Evolutionary conservation across 2,888 invertebrate species (phyloP).

Genomic region (Dryadula phaetusa): DNA sequence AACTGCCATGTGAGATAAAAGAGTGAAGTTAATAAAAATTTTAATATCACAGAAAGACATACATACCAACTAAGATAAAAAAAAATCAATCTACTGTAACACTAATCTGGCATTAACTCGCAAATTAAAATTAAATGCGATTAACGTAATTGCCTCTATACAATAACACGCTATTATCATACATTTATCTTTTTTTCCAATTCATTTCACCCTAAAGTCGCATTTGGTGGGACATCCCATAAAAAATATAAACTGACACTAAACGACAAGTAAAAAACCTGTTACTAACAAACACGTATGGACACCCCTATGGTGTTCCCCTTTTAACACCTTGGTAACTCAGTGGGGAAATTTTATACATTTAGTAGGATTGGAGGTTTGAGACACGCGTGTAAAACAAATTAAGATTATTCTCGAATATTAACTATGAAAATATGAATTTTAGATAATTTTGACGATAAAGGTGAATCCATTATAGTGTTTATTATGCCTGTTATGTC

Average conservation of each 20-base stretch:
- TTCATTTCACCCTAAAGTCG: slow-evolving; percentile 3
- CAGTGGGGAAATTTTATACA: background rate
- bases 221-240: slow-evolving; percentile 13
- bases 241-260: slow-evolving; percentile 35
- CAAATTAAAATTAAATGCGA: background rate
- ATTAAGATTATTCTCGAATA: no score
- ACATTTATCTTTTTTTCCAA: slow-evolving; percentile 11
- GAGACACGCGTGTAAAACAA: background rate
- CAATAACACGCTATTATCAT: background rate
- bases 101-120: no score
- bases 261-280: slow-evolving; percentile 44
- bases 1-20: no score
- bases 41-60: no score
- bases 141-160: background rate
- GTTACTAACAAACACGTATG: slow-evolving; percentile 40
- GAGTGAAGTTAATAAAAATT: no score
- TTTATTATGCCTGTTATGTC: no score
- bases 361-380: background rate
- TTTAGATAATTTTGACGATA: no score
- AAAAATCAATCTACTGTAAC: no score
- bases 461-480: no score
- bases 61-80: no score
- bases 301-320: slow-evolving; percentile 15
- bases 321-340: background rate
- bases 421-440: no score